Base-by-base conservation (phyloP, 2,888 invertebrate genomes). In the Agrenia bidenticulata region DNA sequence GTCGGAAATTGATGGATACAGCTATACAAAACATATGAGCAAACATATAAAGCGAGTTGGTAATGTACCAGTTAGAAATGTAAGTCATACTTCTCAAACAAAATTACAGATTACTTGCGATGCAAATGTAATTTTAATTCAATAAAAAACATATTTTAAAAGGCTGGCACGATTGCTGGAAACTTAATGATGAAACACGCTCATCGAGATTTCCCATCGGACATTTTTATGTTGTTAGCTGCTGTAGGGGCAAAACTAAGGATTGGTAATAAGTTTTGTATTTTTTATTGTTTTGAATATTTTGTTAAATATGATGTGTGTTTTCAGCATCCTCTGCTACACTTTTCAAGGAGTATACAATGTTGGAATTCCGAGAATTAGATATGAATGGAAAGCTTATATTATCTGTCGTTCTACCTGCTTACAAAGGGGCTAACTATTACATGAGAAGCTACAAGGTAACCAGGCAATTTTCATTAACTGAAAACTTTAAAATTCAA, bases 31-130 rank as follows among this genome's bases (percentile, higher is more conserved):
- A 0, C 81, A 82, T 51, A 80, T 89, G 64, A 83, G 83, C 26
- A 79, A 84, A 19, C 89, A 89, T 77, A 79, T 89, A 66, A 86
- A 87, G 75, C 78, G 87, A 59, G 84, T 89, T 1, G 90, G 88
- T 0, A 86, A 85, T 78, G 82, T 87, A 1, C 85, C 88, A 21
- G 85, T 90, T 1, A 82, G 89, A 78, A 89, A 89, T 81, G 88
- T 89, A 79, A 83, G 85, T 32, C 5, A 32, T 32, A 32, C 4
- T 32, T 32, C 32, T 4, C 11, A 32, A 45, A 5, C 15, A 5
- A 45, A 9, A 45, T 19, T 45, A 5, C 19, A 19, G 15, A 5
- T 15, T 5, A 4, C 45, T 15, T 45, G 5, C n/a, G n/a, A n/a
- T 39, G 39, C 39, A 50, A 17, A 17, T 9, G 21, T 9, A 50